Evolutionary conservation across 1,140 invertebrate species (phyloP).

Genomic region (Bombus pascuorum): DNA sequence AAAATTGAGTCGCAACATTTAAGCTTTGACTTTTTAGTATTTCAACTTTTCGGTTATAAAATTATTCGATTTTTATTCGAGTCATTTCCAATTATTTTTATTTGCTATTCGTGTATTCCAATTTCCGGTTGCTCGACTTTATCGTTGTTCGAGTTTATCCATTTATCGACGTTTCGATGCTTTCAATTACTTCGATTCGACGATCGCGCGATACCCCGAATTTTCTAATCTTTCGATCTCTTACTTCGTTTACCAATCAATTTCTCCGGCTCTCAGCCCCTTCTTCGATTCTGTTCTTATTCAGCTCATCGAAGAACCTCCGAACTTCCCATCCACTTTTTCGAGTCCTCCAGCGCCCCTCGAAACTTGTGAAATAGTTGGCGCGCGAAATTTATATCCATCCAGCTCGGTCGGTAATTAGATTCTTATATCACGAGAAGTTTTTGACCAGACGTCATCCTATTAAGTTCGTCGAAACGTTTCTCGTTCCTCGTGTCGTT

Average conservation of each 20-base stretch:
- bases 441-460: slow-evolving; percentile 37
- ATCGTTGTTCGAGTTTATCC: neutral
- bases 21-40: neutral
- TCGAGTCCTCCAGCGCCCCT: neutral
- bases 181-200: neutral
- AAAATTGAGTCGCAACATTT: no score
- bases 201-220: neutral
- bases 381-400: slow-evolving; percentile 25
- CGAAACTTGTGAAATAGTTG: slow-evolving; percentile 11
- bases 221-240: neutral
- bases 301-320: neutral
- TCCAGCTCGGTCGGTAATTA: slow-evolving; percentile 25
- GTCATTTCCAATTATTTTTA: neutral
- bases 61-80: neutral
- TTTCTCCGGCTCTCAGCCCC: neutral
- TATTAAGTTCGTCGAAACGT: slow-evolving; percentile 32
- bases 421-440: slow-evolving; percentile 46
- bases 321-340: neutral
- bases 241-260: slow-evolving; percentile 15
- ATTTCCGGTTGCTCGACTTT: neutral
- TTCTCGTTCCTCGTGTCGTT: slow-evolving; percentile 21
- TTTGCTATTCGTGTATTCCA: neutral
- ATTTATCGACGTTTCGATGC: neutral
- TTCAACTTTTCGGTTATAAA: neutral
- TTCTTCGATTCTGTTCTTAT: neutral